Evolutionary conservation across 2,113 vertebrate genomes (phyloP).

Genomic region (Marmota monax): DNA sequence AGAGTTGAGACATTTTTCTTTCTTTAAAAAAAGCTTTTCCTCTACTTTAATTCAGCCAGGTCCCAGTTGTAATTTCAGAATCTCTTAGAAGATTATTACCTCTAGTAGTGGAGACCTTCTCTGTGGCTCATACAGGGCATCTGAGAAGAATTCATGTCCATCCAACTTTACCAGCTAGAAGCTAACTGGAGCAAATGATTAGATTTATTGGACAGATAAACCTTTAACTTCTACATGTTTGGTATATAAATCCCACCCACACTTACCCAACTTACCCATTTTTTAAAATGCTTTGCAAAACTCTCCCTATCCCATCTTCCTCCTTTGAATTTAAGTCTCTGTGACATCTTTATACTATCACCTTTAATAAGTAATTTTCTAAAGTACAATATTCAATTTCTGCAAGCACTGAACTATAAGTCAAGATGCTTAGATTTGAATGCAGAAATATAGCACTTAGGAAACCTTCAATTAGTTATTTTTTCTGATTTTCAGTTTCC

Average conservation of each 20-base stretch:
- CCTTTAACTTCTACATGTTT: background rate
- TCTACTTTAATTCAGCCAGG: background rate
- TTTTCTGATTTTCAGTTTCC: background rate
- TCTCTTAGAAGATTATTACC: background rate
- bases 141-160: background rate
- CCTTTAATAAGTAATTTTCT: conserved; percentile 21
- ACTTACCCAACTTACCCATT: background rate
- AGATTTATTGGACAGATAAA: background rate
- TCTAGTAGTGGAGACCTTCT: background rate
- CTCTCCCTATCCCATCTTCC: background rate
- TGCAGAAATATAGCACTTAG: background rate
- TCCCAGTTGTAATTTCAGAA: background rate
- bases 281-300: conserved; percentile 12
- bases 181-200: background rate
- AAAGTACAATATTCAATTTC: conserved; percentile 3
- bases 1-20: background rate
- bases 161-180: background rate
- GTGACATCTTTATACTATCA: background rate
- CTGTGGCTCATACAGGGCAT: background rate
- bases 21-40: background rate
- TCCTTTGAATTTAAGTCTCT: background rate
- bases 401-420: background rate
- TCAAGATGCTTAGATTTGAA: background rate
- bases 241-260: background rate
- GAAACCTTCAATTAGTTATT: background rate